Evolutionary conservation across 2,797 vertebrate genomes (phyloP).

Genomic region (Kryptopterus vitreolus): DNA sequence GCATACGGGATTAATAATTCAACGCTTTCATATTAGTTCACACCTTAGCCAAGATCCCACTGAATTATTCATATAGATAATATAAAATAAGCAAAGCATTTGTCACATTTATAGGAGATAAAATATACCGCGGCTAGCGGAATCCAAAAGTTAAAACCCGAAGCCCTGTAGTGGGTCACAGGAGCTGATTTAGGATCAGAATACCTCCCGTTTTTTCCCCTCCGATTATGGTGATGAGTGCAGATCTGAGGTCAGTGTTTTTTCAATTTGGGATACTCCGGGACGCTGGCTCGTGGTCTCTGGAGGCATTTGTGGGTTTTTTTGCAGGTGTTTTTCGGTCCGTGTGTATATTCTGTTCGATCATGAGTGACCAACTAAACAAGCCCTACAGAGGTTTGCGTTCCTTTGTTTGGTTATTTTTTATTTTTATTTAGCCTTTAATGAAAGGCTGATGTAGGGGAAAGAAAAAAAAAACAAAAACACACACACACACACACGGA

Average conservation of each 20-base stretch:
- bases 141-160: constrained; percentile 28
- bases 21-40: constrained; percentile 88
- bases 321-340: constrained; percentile 38
- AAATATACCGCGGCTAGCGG: constrained; percentile 40
- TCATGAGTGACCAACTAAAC: constrained; percentile 49
- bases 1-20: constrained; percentile 86
- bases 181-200: constrained; percentile 25
- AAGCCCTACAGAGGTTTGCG: constrained; percentile 50
- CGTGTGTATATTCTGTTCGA: constrained; percentile 37
- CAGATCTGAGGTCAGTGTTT: constrained; percentile 31
- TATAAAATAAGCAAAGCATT: constrained; percentile 79
- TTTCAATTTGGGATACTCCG: constrained; percentile 19
- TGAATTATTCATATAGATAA: constrained; percentile 88
- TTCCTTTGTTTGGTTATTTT: constrained; percentile 26
- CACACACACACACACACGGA: too few relatives aligned
- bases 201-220: not conserved
- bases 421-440: constrained; percentile 40
- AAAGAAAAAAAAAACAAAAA: constrained; percentile 38
- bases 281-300: constrained; percentile 2
- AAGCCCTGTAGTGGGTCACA: constrained; percentile 41
- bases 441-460: constrained; percentile 58
- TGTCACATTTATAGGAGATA: constrained; percentile 67
- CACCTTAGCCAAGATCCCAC: constrained; percentile 86
- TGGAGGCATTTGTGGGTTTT: constrained; percentile 9
- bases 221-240: not conserved